Evolutionary conservation across 2,113 vertebrate species (phyloP), one percentile per base, ranked within the genome.

Genomic region (Romanogobio albipinnatus): DNA sequence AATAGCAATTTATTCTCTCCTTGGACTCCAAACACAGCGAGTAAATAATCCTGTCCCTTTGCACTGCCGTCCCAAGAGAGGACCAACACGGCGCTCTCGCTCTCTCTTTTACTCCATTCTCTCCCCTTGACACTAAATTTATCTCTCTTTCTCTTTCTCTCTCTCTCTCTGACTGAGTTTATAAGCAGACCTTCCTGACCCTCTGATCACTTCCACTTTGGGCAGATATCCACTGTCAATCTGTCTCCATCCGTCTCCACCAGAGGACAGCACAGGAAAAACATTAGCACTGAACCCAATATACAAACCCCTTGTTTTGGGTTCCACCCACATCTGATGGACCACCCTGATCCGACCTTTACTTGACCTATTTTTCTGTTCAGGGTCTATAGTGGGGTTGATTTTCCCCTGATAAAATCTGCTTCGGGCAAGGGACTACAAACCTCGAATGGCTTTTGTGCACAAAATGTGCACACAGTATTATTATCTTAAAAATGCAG

Each of bases 1-100:
- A 95, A 96, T 96, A 96, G 94, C 95, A 95, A 96, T 96, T 96
- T 96, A 96, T 96, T 95, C 94, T 95, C 91, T 95, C 94, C 93
- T 93, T 94, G 93, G 94, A 94, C 94, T 94, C 93, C 90, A 93
- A 95, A 94, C 94, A 93, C 94, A 92, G 93, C 88, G 93, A 95
- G 95, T 95, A 96, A 97, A 96, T 96, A 96, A 95, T 94, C 92
- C 93, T 94, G 95, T 94, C 87, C 94, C 95, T 94, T 93, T 94
- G 94, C 92, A 62, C 87, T 93, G 88, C 90, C 90, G 91, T 93
- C 93, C 94, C 90, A 84, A 91, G 92, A 95, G 93, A 91, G 88
- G 64, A 71, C 88, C 93, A 87, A 76, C 81, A 76, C 68, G 82
- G 77, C 64, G 68, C 84, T 82, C 26, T 13, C 49, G 5, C 71